phyloP scores from a whole-genome alignment of 2,888 invertebrate genomes.

The Xestia xanthographa region DNA sequence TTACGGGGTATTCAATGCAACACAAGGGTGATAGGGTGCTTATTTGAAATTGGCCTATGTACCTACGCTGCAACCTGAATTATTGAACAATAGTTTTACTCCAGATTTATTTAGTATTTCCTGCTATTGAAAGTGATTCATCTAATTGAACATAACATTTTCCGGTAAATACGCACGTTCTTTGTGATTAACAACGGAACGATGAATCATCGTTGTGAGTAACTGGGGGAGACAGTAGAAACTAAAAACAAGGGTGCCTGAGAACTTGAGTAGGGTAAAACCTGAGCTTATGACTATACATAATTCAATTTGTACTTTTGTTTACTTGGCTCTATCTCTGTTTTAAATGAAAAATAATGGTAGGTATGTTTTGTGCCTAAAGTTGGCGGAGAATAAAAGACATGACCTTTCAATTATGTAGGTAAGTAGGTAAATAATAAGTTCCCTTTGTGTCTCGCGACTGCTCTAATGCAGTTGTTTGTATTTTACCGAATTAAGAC shows the following conservation, averaged over 20 bases:
- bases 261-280: conserved; percentile 3
- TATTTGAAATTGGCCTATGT: conserved; percentile 3
- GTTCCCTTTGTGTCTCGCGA: conserved; percentile 26
- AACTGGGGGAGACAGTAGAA: conserved; percentile 78
- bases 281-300: not conserved
- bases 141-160: conserved; percentile 39
- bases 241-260: conserved; percentile 65
- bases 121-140: conserved; percentile 23
- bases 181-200: conserved; percentile 79
- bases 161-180: conserved; percentile 78
- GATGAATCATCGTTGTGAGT: conserved; percentile 87
- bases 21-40: conserved; percentile 37
- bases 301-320: conserved; percentile 6
- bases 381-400: conserved; percentile 3
- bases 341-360: not conserved
- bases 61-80: conserved; percentile 14
- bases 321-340: not conserved
- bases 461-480: not conserved
- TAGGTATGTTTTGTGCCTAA: not conserved
- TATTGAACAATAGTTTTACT: conserved; percentile 3
- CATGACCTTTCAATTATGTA: conserved; percentile 12
- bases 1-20: conserved; percentile 9
- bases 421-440: not conserved
- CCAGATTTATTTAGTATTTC: conserved; percentile 36
- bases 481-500: not conserved